Evolutionary conservation across 2,888 invertebrate genomes (phyloP).

Genomic region (Nematopogon swammerdamellus): DNA sequence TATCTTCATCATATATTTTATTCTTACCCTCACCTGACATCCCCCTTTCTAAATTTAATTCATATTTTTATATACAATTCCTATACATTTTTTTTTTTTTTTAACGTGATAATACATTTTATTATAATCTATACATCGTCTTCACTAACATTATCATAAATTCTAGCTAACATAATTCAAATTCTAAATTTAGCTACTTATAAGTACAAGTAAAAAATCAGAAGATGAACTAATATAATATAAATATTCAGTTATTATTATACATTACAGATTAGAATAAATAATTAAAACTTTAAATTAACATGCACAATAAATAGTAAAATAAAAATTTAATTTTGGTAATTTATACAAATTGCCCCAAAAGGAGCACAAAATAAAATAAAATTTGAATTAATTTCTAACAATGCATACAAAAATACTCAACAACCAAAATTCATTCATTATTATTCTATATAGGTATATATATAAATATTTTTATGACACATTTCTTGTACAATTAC

Average conservation of each 20-base stretch:
- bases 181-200: not conserved
- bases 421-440: no score
- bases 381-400: not conserved
- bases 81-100: not conserved
- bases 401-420: no score
- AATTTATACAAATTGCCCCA: not conserved
- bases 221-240: not conserved
- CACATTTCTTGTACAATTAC: no score
- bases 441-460: no score
- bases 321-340: not conserved
- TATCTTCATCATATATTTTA: not conserved
- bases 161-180: not conserved
- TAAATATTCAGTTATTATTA: no score
- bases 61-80: not conserved
- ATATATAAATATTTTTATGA: no score
- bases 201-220: not conserved
- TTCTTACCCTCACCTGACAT: not conserved
- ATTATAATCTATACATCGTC: not conserved
- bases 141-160: not conserved
- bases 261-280: not conserved
- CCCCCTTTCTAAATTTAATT: not conserved
- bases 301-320: not conserved
- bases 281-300: not conserved
- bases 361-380: not conserved
- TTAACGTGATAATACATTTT: not conserved